Evolutionary conservation across 2,888 invertebrate species (phyloP), one percentile per base, ranked within the genome.

Genomic region (Mantis religiosa): DNA sequence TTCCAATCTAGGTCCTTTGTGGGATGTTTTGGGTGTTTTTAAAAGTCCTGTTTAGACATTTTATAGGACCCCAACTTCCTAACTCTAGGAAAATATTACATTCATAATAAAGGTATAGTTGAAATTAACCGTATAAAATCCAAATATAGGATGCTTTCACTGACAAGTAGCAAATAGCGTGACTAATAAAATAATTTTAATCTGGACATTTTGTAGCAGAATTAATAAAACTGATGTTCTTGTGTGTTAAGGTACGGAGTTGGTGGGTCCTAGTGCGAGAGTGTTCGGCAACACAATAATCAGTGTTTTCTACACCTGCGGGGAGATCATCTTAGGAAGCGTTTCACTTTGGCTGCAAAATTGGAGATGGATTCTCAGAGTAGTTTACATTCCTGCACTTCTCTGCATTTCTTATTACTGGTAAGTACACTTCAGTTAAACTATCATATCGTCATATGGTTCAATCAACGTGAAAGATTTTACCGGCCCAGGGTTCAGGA

Each of bases 211-310:
- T 41, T 12, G 6, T 12, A 41, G 2, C 0, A 34, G 3, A 34
- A 34, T 7, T 34, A 41, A 41, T 1, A 1, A 41, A 41, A 41
- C 9, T 41, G 6, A 41, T 12, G 2, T 41, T 41, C 1, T 12
- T 71, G 54, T 15, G 4, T 71, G 6, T 83, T 0, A 93, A 96
- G 96, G 95, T 71, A 94, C 97, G 91, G 97, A 97, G 92, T 94
- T 97, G 93, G 96, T 97, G 41, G 96, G 97, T 0, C 96, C 96
- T 12, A 95, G 95, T 90, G 95, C 95, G 87, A 94, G 97, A 83
- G 96, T 97, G 25, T 92, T 97, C 41, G 96, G 96, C 3, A 96
- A 97, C 90, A 94, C 96, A 87, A 93, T 97, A 85, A 94, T 96
- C 15, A 95, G 96, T 87, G 94, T 96, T 20, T 96, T 96, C 89